A percentile compares a stretch with the other conserved stretches of the same genome.
Evolutionary conservation across 2,888 invertebrate genomes (phyloP).

Genomic region (Amphipyra tragopoginis): DNA sequence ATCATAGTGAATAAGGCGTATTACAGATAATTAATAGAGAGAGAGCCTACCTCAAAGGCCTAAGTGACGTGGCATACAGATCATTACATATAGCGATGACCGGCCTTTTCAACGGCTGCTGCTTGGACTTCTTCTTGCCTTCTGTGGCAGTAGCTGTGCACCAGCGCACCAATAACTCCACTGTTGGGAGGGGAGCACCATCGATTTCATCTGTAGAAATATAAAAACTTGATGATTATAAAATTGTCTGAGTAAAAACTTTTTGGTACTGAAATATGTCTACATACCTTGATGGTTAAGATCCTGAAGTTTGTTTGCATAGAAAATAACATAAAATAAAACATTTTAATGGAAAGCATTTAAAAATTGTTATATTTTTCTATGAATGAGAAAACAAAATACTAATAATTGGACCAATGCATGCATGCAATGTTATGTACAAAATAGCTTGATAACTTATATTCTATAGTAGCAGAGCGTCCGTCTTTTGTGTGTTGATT

Average conservation of each 20-base stretch:
- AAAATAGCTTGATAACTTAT: not conserved
- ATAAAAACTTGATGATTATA: not conserved
- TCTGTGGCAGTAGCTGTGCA: slow-evolving; percentile 90
- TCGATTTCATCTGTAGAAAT: slow-evolving; percentile 97
- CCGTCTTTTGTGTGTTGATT: too few relatives aligned
- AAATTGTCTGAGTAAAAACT: not conserved
- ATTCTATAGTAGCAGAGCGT: too few relatives aligned
- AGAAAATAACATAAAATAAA: not conserved
- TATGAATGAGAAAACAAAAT: too few relatives aligned
- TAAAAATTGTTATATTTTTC: too few relatives aligned
- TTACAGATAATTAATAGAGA: too few relatives aligned
- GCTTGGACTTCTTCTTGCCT: slow-evolving; percentile 88
- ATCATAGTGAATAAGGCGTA: too few relatives aligned
- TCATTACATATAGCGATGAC: slow-evolving; percentile 99
- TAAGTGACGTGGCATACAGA: slow-evolving; percentile 95
- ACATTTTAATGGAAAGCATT: too few relatives aligned
- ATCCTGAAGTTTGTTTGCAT: not conserved
- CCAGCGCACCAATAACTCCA: slow-evolving; percentile 96
- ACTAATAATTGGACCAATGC: too few relatives aligned
- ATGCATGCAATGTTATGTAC: too few relatives aligned
- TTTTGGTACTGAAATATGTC: too few relatives aligned
- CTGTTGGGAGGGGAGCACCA: slow-evolving; percentile 96
- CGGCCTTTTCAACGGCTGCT: slow-evolving; percentile 93
- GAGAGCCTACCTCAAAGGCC: slow-evolving; percentile 94
- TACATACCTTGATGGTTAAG: slow-evolving; percentile 2